These are phyloP conservation scores for Hemaris fuciformis DNA, from an alignment of 2,888 invertebrate species.

Conservation along the genomic window DNA sequence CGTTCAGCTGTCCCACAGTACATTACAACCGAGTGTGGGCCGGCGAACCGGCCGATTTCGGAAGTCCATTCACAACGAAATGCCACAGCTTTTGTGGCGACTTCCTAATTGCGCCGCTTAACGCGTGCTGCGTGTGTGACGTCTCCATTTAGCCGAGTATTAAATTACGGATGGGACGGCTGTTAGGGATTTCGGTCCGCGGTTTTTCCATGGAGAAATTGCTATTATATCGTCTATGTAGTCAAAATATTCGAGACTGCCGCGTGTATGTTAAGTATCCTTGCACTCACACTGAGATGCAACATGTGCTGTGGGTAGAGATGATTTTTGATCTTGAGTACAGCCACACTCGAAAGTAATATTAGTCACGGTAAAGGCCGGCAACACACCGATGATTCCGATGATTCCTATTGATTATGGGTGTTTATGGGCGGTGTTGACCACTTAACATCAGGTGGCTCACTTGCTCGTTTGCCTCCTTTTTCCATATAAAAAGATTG, in stretches of 20 bases:
- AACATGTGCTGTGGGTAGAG: no score
- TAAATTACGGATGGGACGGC: background rate
- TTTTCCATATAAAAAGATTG: no score
- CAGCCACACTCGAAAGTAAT: no score
- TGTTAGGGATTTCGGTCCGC: background rate
- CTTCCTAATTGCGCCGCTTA: background rate
- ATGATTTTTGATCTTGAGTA: no score
- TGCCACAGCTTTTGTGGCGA: background rate
- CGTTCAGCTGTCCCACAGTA: conserved; percentile 7
- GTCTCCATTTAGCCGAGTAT: background rate
- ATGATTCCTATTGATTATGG: no score
- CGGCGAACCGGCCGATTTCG: background rate
- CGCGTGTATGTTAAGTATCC: background rate
- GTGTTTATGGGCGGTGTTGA: no score
- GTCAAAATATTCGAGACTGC: background rate
- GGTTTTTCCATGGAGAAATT: background rate
- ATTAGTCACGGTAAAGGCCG: no score
- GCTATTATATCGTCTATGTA: background rate
- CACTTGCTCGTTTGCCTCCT: no score
- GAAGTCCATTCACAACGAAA: background rate
- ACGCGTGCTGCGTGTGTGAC: background rate
- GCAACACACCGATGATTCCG: no score
- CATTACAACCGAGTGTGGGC: background rate
- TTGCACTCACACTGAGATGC: no score
- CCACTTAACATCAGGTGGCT: no score